Evolutionary conservation across 2,888 invertebrate genomes (phyloP).

Genomic region (Gymnosoma rotundatum): DNA sequence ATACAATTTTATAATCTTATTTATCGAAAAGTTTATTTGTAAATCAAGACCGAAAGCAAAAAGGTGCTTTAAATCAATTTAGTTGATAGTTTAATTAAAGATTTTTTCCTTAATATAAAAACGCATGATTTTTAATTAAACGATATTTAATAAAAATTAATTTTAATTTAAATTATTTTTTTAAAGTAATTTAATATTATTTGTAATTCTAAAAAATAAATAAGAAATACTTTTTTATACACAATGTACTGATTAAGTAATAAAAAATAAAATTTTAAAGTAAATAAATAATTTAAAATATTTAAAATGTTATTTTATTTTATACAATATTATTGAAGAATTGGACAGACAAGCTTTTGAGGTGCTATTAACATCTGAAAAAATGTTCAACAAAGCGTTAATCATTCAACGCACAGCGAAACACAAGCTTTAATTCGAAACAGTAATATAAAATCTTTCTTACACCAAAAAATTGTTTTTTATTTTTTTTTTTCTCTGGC

Average conservation of each 20-base stretch:
- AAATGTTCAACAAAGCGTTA: too few species aligned
- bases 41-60: conserved; percentile 58
- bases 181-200: conserved; percentile 66
- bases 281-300: conserved; percentile 68
- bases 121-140: background rate
- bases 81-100: conserved; percentile 27
- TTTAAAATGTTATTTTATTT: conserved; percentile 27
- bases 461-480: too few species aligned
- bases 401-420: too few species aligned
- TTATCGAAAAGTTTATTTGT: conserved; percentile 7
- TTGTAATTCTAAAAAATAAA: conserved; percentile 49
- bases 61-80: conserved; percentile 63
- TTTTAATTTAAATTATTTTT: conserved; percentile 67
- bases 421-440: too few species aligned
- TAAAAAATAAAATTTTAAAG: conserved; percentile 71
- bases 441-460: too few species aligned
- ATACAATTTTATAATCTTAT: conserved; percentile 10
- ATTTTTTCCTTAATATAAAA: conserved; percentile 7
- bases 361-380: too few species aligned
- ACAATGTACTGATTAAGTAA: conserved; percentile 81
- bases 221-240: conserved; percentile 73
- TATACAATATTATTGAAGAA: background rate
- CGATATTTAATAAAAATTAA: conserved; percentile 49
- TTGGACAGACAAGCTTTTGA: too few species aligned
- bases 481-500: too few species aligned